These are phyloP conservation scores for Dynastes tityus DNA, from an alignment of 2,888 invertebrate species.

Conservation along the genomic window DNA sequence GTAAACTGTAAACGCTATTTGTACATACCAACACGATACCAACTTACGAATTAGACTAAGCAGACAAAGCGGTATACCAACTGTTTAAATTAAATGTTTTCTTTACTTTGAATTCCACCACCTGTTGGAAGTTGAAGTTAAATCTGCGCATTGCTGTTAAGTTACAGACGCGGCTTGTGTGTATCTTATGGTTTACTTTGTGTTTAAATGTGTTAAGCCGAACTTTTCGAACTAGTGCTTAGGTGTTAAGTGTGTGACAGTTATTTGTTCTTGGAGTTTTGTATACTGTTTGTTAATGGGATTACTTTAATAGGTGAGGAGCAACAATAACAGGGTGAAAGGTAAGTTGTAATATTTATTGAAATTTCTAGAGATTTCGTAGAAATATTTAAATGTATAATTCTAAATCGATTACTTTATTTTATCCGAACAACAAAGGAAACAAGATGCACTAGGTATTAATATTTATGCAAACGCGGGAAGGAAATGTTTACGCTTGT, in stretches of 20 bases:
- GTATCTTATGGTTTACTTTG: slow-evolving; percentile 27
- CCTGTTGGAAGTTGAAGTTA: slow-evolving; percentile 50
- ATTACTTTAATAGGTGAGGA: slow-evolving; percentile 41
- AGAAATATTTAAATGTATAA: not conserved
- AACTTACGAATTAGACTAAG: not conserved
- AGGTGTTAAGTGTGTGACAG: slow-evolving; percentile 37
- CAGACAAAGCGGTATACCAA: not conserved
- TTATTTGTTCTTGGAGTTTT: slow-evolving; percentile 19
- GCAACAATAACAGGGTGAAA: slow-evolving; percentile 48
- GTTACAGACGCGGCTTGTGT: slow-evolving; percentile 25
- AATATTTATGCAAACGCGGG: slow-evolving; percentile 24
- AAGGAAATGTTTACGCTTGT: slow-evolving; percentile 32
- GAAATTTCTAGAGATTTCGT: not conserved
- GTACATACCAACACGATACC: not conserved
- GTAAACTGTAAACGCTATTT: no score
- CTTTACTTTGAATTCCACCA: slow-evolving; percentile 40
- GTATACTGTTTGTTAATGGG: slow-evolving; percentile 46
- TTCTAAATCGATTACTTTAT: not conserved
- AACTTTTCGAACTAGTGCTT: slow-evolving; percentile 28
- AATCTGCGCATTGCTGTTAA: slow-evolving; percentile 40
- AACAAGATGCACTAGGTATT: no score
- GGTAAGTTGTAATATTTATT: slow-evolving; percentile 33
- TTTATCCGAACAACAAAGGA: no score
- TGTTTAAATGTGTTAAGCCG: slow-evolving; percentile 31
- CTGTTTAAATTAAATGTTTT: slow-evolving; percentile 7